phyloP scores from a whole-genome alignment of 2,797 vertebrate genomes.

The Tauraco hartlaubi region DNA sequence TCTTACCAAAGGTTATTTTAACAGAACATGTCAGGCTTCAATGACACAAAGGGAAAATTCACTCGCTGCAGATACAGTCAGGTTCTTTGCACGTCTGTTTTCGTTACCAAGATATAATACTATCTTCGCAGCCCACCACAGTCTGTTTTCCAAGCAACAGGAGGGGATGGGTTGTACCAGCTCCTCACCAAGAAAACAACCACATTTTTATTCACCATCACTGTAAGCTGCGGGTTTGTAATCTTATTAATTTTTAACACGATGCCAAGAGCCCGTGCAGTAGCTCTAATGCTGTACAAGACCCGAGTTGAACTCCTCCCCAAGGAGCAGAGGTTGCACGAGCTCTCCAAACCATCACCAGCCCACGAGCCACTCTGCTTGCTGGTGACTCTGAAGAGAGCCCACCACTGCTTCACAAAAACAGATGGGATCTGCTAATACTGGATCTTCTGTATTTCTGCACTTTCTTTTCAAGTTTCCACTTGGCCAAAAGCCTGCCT shows the following conservation, averaged over 20 bases:
- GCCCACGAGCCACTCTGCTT: accelerated
- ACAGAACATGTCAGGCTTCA: background rate
- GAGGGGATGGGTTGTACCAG: background rate
- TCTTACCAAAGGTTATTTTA: background rate
- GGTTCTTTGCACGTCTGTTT: background rate
- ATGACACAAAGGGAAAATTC: background rate
- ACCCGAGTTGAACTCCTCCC: background rate
- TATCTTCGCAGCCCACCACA: background rate
- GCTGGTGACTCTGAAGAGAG: background rate
- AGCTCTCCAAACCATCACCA: background rate
- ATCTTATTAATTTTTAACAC: background rate
- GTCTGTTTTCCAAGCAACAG: background rate
- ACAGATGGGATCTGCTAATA: too few relatives aligned
- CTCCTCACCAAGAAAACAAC: background rate
- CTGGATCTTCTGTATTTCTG: background rate
- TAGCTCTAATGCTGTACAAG: background rate
- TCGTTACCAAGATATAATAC: background rate
- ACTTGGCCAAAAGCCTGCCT: background rate
- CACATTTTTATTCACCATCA: background rate
- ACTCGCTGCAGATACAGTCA: background rate
- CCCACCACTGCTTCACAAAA: background rate
- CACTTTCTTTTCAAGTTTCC: background rate
- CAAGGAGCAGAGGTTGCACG: background rate
- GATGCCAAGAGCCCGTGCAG: background rate
- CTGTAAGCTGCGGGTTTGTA: background rate